These are phyloP conservation scores for Epistrophe eligans DNA, from an alignment of 2,888 invertebrate genomes.

Conservation along the genomic window DNA sequence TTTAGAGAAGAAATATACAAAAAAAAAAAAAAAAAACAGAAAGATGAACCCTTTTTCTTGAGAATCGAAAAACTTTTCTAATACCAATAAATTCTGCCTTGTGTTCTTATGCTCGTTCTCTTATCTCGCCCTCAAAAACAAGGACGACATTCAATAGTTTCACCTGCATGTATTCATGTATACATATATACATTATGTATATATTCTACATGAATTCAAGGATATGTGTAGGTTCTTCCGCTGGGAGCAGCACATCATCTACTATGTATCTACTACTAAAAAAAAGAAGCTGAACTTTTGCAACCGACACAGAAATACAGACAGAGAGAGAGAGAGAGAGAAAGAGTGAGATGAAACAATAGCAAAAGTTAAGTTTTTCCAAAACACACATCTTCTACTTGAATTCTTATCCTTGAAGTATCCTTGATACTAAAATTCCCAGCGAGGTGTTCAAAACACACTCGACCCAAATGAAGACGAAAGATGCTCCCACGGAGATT, in stretches of 20 bases:
- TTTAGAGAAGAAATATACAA: slow-evolving; percentile 1
- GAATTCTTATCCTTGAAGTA: slow-evolving; percentile 67
- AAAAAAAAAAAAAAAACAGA: neutral
- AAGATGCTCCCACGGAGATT: slow-evolving; percentile 60
- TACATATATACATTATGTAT: neutral
- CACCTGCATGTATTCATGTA: slow-evolving; percentile 69
- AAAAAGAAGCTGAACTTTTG: slow-evolving; percentile 33
- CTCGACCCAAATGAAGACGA: slow-evolving; percentile 62
- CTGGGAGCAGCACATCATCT: slow-evolving; percentile 32
- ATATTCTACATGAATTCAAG: slow-evolving; percentile 59
- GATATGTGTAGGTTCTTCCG: slow-evolving; percentile 50
- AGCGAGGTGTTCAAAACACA: slow-evolving; percentile 42
- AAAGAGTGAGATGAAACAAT: slow-evolving; percentile 46
- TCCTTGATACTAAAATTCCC: slow-evolving; percentile 41
- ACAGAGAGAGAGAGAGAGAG: neutral
- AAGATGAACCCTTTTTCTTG: slow-evolving; percentile 50
- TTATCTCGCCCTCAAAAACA: slow-evolving; percentile 35
- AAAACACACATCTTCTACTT: slow-evolving; percentile 71
- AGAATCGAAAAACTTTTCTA: slow-evolving; percentile 64
- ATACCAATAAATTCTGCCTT: slow-evolving; percentile 66
- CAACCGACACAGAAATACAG: slow-evolving; percentile 12
- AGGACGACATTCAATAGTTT: slow-evolving; percentile 66
- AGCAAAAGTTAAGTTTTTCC: slow-evolving; percentile 70
- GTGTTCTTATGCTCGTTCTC: slow-evolving; percentile 24
- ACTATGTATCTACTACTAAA: neutral